A percentile compares a stretch with the other conserved stretches of the same genome.
These are phyloP conservation scores for Pteria penguin DNA, from an alignment of 2,888 invertebrate species.

Conservation along the genomic window DNA sequence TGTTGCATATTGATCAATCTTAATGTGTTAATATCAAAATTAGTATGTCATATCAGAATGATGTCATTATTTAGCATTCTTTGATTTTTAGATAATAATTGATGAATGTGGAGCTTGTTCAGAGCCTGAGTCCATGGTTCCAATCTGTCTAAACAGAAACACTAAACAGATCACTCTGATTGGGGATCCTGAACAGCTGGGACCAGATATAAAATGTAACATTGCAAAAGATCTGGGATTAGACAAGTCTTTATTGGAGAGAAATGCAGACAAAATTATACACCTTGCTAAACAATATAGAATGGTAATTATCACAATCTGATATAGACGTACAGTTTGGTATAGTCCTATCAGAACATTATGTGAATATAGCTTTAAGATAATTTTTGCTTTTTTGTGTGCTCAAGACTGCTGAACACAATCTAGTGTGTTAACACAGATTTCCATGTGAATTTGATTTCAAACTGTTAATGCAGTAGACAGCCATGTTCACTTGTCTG, in stretches of 20 bases:
- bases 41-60: too few species aligned
- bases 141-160: constrained; percentile 68
- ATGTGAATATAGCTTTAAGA: too few species aligned
- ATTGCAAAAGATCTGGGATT: constrained; percentile 64
- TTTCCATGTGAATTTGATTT: too few species aligned
- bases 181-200: constrained; percentile 71
- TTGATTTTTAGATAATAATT: constrained; percentile 70
- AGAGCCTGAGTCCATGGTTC: constrained; percentile 73
- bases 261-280: constrained; percentile 63
- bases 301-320: constrained; percentile 73
- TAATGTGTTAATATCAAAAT: too few species aligned
- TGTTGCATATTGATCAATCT: too few species aligned
- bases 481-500: too few species aligned
- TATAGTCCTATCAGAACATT: not conserved
- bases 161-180: constrained; percentile 79
- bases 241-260: constrained; percentile 66
- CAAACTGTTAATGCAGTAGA: too few species aligned
- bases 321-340: too few species aligned
- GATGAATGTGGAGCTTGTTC: constrained; percentile 74
- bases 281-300: constrained; percentile 71
- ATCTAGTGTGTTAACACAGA: too few species aligned
- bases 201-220: constrained; percentile 57
- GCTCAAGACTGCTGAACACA: too few species aligned
- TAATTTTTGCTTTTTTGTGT: too few species aligned
- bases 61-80: too few species aligned